Base-by-base conservation (phyloP, 2,113 vertebrate genomes). In the Myiozetetes cayanensis region DNA sequence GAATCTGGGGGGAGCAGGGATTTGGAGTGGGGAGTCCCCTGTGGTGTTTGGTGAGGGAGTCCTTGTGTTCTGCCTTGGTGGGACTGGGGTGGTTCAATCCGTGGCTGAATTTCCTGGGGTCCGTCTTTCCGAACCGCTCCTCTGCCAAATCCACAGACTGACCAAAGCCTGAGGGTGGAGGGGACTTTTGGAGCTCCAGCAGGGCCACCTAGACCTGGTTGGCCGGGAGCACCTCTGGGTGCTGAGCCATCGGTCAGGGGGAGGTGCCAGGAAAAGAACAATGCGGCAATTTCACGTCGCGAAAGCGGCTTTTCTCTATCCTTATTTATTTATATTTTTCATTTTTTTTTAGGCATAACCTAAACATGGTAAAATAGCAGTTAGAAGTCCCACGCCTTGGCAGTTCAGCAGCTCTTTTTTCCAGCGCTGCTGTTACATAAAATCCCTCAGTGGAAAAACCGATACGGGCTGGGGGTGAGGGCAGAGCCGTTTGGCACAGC, bases 221-320 rank as follows among this genome's bases (percentile, higher is more conserved):
- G 20, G 28, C 14, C 28, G 7, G 71, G 50, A 14, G 44, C 21
- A 1, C 7, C 39, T 47, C n/a, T 27, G 31, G 43, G 44, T 49
- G 11, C 56, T 11, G 49, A 22, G 62, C 2, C 43, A 8, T 11
- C 2, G 3, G 33, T 28, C 49, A 2, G 7, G 49, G 17, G 41
- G 65, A 46, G 14, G 22, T 1, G 6, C 3, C 5, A 25, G 53
- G 33, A 27, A 8, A 50, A 74, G 37, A n/a, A 8, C n/a, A 41
- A 9, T 20, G n/a, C 49, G 37, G 22, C 35, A 6, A 9, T 27
- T 50, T 65, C n/a, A 7, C 2, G 0, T 4, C 1, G 24, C 2
- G 12, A 3, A 50, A 87, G 37, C 3, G 41, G 30, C 9, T 43
- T 63, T 28, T n/a, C 8, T 1, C 15, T 49, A 33, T 70, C 33